phyloP scores from a whole-genome alignment of 2,113 vertebrate species.

The Megaceryle maxima region DNA sequence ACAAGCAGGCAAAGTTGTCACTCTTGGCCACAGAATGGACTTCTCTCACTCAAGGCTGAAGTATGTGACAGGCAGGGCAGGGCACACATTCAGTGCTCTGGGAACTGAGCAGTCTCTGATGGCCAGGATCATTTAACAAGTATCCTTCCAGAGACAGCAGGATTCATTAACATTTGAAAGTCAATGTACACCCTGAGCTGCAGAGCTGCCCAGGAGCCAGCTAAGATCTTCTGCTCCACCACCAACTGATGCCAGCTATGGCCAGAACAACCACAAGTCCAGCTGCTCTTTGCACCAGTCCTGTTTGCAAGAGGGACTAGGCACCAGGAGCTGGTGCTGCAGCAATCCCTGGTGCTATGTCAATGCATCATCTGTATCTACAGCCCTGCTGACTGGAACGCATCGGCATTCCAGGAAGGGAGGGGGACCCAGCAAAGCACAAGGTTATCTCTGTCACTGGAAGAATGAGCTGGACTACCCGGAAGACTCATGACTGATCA shows the following conservation, averaged over 20 bases:
- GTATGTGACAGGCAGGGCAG: background rate
- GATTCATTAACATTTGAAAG: background rate
- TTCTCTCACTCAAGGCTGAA: background rate
- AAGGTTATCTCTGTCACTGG: background rate
- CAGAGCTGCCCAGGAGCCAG: background rate
- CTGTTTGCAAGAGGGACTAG: background rate
- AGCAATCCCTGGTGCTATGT: background rate
- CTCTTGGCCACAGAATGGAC: background rate
- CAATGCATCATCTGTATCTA: background rate
- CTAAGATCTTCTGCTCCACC: background rate
- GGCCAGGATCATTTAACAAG: background rate
- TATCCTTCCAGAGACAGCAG: background rate
- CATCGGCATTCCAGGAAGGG: background rate
- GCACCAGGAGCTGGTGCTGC: background rate
- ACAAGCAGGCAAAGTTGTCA: background rate
- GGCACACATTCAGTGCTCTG: background rate
- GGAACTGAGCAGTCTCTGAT: background rate
- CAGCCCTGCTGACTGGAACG: accelerated
- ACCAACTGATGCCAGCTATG: background rate
- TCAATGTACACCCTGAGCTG: background rate
- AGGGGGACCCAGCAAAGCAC: background rate
- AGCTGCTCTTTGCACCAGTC: background rate
- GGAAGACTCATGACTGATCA: background rate
- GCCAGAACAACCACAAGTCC: background rate
- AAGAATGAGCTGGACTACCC: background rate